A percentile compares a stretch with the other conserved stretches of the same genome.
phyloP scores from a whole-genome alignment of 2,888 invertebrate genomes.

The Caenorhabditis virilis region DNA sequence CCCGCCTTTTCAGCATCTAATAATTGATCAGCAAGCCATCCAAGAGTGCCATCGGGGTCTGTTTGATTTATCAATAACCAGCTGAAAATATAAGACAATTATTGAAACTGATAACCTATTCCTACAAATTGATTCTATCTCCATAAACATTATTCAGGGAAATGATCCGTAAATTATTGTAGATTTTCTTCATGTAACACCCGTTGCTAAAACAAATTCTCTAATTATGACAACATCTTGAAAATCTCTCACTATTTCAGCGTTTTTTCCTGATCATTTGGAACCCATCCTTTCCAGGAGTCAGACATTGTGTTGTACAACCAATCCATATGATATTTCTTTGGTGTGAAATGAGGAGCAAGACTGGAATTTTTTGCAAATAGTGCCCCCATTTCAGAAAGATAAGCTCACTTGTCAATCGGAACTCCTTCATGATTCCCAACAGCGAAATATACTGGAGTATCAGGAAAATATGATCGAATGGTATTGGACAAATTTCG shows the following conservation, averaged over 20 bases:
- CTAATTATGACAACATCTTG: neutral
- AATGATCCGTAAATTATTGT: conserved; percentile 65
- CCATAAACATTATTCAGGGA: conserved; percentile 65
- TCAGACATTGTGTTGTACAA: conserved; percentile 79
- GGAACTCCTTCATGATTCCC: conserved; percentile 96
- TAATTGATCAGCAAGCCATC: conserved; percentile 81
- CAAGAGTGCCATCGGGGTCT: conserved; percentile 79
- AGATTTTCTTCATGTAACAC: conserved; percentile 78
- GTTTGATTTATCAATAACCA: conserved; percentile 85
- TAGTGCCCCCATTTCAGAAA: conserved; percentile 18
- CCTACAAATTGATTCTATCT: conserved; percentile 70
- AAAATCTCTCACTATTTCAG: conserved; percentile 18
- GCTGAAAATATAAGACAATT: no score
- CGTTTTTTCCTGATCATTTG: conserved; percentile 48
- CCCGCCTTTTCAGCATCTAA: conserved; percentile 77
- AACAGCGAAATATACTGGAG: conserved; percentile 88
- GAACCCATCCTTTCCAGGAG: conserved; percentile 81
- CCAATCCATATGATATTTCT: conserved; percentile 76
- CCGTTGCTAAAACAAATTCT: conserved; percentile 75
- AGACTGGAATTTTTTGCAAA: no score
- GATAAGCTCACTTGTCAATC: conserved; percentile 77
- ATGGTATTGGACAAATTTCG: conserved; percentile 52
- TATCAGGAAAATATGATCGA: conserved; percentile 72
- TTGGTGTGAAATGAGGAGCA: conserved; percentile 69
- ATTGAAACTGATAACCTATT: no score